A percentile compares a stretch with the other conserved stretches of the same genome.
Evolutionary conservation across 1,140 invertebrate genomes (phyloP).

Genomic region (Ceratitis capitata): DNA sequence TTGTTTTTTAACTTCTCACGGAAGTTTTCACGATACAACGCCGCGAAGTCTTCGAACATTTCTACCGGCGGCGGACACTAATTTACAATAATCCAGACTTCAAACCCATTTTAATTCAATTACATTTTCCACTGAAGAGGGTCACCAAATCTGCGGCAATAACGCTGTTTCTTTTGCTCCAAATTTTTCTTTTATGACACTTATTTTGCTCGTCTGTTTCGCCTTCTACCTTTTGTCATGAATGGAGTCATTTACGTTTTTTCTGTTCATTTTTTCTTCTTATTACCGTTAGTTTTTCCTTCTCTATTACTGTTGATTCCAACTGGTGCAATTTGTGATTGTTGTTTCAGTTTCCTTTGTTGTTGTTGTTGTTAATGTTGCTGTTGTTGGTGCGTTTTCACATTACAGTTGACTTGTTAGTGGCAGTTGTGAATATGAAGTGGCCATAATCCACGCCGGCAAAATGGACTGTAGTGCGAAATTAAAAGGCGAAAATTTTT

Average conservation of each 20-base stretch:
- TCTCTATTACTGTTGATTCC: neutral
- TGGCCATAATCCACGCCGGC: constrained; percentile 25
- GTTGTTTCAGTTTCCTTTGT: too few relatives aligned
- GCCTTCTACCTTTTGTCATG: neutral
- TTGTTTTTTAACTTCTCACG: too few relatives aligned
- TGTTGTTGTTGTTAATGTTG: neutral
- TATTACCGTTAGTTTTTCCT: neutral
- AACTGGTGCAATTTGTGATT: neutral
- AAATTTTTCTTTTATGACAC: neutral
- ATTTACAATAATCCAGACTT: too few relatives aligned
- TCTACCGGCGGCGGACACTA: too few relatives aligned
- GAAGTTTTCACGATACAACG: too few relatives aligned
- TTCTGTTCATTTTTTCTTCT: neutral
- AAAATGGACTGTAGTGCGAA: constrained; percentile 35
- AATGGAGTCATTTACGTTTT: neutral
- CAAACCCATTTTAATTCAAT: too few relatives aligned
- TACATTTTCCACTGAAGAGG: neutral
- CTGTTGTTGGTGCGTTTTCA: neutral
- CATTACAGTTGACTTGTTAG: constrained; percentile 26
- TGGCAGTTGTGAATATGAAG: constrained; percentile 38
- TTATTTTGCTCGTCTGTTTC: neutral
- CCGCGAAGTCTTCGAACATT: too few relatives aligned
- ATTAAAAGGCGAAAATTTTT: constrained; percentile 40
- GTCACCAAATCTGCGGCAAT: neutral
- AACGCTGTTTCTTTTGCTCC: neutral